Evolutionary conservation across 2,113 vertebrate species (phyloP).

Genomic region (Diphyllodes magnificus): DNA sequence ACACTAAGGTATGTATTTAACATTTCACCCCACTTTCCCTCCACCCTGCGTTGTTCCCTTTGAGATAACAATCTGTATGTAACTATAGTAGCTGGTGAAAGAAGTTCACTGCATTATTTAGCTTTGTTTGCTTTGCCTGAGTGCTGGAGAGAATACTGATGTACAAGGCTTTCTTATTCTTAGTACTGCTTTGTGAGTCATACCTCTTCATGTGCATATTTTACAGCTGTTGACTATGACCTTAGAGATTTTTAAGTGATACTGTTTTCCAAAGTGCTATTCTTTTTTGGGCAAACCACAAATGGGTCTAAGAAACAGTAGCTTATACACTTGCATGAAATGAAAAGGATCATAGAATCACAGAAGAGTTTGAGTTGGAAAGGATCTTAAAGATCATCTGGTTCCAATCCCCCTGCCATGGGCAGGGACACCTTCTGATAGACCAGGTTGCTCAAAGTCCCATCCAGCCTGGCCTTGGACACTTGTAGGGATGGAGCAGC

Average conservation of each 20-base stretch:
- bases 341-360: not conserved
- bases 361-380: not conserved
- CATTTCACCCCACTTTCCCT: not conserved
- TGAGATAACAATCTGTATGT: not conserved
- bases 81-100: not conserved
- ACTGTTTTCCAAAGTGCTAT: not conserved
- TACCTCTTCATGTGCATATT: not conserved
- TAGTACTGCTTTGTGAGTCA: not conserved
- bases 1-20: not conserved
- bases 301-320: not conserved
- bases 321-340: not conserved
- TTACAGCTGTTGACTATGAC: not conserved
- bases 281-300: not conserved
- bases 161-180: not conserved
- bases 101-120: slow-evolving; percentile 36
- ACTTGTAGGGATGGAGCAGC: not conserved
- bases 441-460: not conserved
- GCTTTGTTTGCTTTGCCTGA: slow-evolving; percentile 3
- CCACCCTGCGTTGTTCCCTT: not conserved
- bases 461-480: not conserved
- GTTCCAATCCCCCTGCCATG: not conserved
- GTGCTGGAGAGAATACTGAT: not conserved
- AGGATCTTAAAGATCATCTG: not conserved
- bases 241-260: not conserved
- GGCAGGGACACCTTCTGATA: not conserved